Conservation (phyloP, 2,797 vertebrate genomes). For the Bradypodion pumilum region DNA sequence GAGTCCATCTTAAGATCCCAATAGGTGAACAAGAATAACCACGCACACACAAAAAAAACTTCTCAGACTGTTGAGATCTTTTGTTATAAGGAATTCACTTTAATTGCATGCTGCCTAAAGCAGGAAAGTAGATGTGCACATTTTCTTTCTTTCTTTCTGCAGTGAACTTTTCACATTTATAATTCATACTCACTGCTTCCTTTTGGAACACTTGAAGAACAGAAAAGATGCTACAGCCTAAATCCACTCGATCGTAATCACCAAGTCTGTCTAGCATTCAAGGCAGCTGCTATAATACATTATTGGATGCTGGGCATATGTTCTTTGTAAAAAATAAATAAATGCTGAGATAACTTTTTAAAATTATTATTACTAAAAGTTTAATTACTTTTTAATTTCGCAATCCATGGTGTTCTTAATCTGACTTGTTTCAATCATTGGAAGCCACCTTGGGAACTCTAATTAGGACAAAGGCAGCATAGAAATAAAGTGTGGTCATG, state of each 20-base stretch:
- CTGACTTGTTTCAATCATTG: too few relatives aligned
- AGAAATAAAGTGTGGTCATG: too few relatives aligned
- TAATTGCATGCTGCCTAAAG: background rate
- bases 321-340: too few relatives aligned
- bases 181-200: background rate
- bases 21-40: too few relatives aligned
- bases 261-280: background rate
- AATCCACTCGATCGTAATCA: background rate
- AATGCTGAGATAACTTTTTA: too few relatives aligned
- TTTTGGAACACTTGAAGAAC: background rate
- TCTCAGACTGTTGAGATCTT: background rate
- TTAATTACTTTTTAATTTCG: too few relatives aligned
- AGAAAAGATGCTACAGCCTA: background rate
- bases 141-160: constrained; percentile 8
- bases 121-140: background rate
- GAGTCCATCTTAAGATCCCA: background rate
- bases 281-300: background rate
- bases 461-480: too few relatives aligned
- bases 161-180: constrained; percentile 17
- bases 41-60: background rate
- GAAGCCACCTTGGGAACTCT: too few relatives aligned
- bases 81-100: background rate
- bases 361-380: too few relatives aligned
- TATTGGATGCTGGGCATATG: background rate
- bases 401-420: too few relatives aligned